These are phyloP conservation scores for Desoria tigrina DNA, from an alignment of 2,888 invertebrate genomes.

Conservation along the genomic window DNA sequence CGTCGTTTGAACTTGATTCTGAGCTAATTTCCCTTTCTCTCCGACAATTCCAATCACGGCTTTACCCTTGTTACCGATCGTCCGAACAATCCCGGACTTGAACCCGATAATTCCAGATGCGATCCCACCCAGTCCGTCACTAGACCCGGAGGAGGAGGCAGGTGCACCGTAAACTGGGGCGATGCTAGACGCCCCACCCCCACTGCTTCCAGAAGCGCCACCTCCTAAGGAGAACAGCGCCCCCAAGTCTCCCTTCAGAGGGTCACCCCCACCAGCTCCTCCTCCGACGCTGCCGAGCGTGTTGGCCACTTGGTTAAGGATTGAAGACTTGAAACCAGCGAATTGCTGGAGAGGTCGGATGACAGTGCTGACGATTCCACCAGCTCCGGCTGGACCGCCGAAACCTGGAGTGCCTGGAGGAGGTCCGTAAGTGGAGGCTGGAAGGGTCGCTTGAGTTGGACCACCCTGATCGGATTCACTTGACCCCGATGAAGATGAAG, in stretches of 20 bases:
- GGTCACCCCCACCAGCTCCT: background rate
- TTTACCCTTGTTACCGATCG: slow-evolving; percentile 1
- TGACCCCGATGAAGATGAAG: background rate
- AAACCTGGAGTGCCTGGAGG: slow-evolving; percentile 8
- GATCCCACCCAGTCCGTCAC: background rate
- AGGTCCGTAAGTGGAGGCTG: slow-evolving; percentile 2
- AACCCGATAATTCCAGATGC: background rate
- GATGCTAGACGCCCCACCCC: background rate
- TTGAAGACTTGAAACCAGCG: slow-evolving; percentile 7
- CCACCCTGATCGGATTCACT: too few species aligned
- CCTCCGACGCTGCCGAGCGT: background rate
- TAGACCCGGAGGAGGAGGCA: background rate
- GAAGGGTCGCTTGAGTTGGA: background rate
- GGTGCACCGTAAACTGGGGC: slow-evolving; percentile 11
- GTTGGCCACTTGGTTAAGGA: slow-evolving; percentile 10
- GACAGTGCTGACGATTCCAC: background rate
- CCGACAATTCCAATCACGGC: slow-evolving; percentile 14
- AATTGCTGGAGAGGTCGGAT: slow-evolving; percentile 6
- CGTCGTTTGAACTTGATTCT: slow-evolving; percentile 6
- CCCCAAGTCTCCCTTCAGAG: too few species aligned
- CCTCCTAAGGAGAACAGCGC: background rate
- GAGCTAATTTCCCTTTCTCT: slow-evolving; percentile 5
- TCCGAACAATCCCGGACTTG: background rate
- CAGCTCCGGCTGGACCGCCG: background rate
- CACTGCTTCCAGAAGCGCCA: background rate